Percentiles rank a stretch among this genome's conserved stretches.
These are phyloP conservation scores for Amitus sp. DNA, from an alignment of 2,888 invertebrate species.

Conservation along the genomic window DNA sequence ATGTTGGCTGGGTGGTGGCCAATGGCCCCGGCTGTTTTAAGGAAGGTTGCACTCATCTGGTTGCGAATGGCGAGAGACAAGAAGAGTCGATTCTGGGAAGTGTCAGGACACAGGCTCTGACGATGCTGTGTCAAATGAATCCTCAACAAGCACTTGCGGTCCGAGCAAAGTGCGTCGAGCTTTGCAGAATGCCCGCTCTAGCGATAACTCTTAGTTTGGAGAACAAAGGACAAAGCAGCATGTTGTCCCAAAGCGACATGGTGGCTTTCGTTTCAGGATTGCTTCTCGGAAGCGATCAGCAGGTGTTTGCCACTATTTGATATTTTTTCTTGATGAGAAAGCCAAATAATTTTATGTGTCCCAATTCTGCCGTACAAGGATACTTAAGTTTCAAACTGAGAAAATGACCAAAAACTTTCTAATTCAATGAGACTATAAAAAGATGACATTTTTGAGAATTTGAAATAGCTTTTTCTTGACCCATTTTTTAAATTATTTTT, in stretches of 20 bases:
- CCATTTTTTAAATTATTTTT: too few species aligned
- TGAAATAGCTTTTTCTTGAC: too few species aligned
- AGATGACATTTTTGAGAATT: too few species aligned
- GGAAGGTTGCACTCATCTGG: constrained; percentile 88
- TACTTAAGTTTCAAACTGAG: too few species aligned
- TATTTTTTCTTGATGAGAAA: too few species aligned
- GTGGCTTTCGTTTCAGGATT: constrained; percentile 91
- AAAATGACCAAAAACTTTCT: too few species aligned
- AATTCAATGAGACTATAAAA: too few species aligned
- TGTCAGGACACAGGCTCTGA: constrained; percentile 78
- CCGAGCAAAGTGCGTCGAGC: constrained; percentile 87
- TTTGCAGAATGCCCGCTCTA: constrained; percentile 89
- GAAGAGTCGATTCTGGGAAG: constrained; percentile 88
- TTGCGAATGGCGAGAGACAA: constrained; percentile 85
- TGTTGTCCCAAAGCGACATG: constrained; percentile 67
- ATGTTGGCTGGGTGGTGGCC: constrained; percentile 91
- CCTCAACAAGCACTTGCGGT: constrained; percentile 87
- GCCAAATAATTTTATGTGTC: too few species aligned
- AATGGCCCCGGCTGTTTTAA: constrained; percentile 94
- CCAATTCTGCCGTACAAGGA: too few species aligned
- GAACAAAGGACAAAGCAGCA: constrained; percentile 61
- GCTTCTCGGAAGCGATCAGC: constrained; percentile 88
- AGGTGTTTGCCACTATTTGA: too few species aligned
- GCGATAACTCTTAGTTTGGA: constrained; percentile 85
- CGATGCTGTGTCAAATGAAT: constrained; percentile 88